phyloP scores from a whole-genome alignment of 2,797 vertebrate species.

The Peromyscus melanophrys region DNA sequence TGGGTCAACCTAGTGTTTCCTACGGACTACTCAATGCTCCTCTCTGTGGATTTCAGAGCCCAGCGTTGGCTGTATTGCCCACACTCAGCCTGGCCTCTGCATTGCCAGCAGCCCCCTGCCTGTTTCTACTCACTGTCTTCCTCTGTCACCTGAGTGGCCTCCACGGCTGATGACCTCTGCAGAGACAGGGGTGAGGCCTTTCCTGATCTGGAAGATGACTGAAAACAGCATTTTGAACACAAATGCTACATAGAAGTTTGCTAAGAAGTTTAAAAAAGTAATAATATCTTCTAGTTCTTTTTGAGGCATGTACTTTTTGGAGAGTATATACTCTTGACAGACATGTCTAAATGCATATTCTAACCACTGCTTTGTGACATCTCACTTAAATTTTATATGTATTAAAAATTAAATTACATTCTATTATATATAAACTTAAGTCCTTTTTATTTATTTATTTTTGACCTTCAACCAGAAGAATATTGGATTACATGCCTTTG shows the following conservation, averaged over 20 bases:
- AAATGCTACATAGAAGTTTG: conserved; percentile 24
- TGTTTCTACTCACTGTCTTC: neutral
- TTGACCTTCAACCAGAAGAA: neutral
- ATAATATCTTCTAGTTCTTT: neutral
- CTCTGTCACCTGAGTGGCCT: neutral
- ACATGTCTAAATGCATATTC: conserved; percentile 36
- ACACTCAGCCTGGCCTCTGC: neutral
- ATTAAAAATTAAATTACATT: neutral
- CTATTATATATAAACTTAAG: conserved; percentile 32
- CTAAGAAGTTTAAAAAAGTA: neutral
- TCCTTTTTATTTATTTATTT: neutral
- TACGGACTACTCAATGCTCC: neutral
- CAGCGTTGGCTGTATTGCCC: conserved; percentile 45
- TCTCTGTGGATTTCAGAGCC: conserved; percentile 59
- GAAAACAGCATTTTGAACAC: conserved; percentile 2
- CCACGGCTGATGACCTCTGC: neutral
- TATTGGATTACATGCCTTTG: conserved; percentile 17
- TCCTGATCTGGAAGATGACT: neutral
- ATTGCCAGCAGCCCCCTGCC: neutral
- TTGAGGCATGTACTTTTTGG: neutral
- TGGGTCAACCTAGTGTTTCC: conserved; percentile 53
- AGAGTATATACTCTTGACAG: neutral
- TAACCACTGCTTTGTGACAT: neutral
- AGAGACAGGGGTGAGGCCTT: neutral
- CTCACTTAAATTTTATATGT: conserved; percentile 47